Conservation (phyloP, 2,797 vertebrate species). For the Sebastes minor region DNA sequence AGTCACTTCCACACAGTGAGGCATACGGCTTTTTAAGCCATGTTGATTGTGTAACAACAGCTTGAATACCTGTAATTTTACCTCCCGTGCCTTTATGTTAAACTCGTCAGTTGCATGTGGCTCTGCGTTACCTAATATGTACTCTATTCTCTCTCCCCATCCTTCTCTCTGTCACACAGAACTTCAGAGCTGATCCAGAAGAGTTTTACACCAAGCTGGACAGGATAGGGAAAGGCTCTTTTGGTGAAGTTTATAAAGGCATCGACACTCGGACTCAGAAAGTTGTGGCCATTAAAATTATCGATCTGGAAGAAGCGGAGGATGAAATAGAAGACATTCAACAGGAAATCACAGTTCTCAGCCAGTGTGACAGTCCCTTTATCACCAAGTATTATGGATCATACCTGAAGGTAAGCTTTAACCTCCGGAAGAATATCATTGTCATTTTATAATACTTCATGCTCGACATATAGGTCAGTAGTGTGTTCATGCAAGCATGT, state of each 20-base stretch:
- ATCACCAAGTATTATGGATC: conserved; percentile 99
- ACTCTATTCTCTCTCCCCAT: not conserved
- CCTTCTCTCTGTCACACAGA: conserved; percentile 77
- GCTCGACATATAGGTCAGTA: not conserved
- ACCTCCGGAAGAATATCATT: not conserved
- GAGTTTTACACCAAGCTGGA: conserved; percentile 95
- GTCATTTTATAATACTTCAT: not conserved
- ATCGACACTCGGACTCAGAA: conserved; percentile 97
- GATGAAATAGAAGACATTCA: conserved; percentile 99
- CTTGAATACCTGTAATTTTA: not conserved
- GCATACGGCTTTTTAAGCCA: no score
- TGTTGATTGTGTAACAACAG: no score
- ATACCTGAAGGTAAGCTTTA: conserved; percentile 92
- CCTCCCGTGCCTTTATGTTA: not conserved
- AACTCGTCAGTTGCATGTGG: not conserved
- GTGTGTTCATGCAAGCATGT: conserved; percentile 35
- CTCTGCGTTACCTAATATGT: not conserved
- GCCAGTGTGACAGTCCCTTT: conserved; percentile 97
- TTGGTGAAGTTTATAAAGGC: conserved; percentile 98
- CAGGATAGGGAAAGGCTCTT: conserved; percentile 97
- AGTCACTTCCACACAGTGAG: no score
- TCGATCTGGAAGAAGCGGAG: conserved; percentile 98
- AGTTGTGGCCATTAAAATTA: conserved; percentile 98
- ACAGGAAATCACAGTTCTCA: conserved; percentile 98
- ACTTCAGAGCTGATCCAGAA: conserved; percentile 92